Percentiles rank a stretch among this genome's conserved stretches.
These are phyloP conservation scores for Drosophila watanabei DNA, from an alignment of 1,140 invertebrate species.

Conservation along the genomic window DNA sequence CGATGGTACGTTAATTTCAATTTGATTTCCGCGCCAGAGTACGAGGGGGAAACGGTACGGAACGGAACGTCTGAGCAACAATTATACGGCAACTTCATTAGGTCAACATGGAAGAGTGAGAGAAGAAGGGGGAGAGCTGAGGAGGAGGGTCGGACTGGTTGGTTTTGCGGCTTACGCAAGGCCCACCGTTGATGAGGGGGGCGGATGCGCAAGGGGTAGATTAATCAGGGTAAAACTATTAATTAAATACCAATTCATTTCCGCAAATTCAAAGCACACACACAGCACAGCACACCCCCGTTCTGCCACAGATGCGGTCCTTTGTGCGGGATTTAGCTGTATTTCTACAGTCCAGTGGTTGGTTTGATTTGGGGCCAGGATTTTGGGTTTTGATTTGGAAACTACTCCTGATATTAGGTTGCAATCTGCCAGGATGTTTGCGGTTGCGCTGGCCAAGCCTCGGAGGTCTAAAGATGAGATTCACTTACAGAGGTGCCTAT, in stretches of 20 bases:
- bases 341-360: conserved; percentile 58
- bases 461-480: not conserved
- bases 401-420: conserved; percentile 28
- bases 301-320: conserved; percentile 33
- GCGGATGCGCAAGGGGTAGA: conserved; percentile 74
- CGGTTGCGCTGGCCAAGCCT: not conserved
- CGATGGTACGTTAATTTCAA: conserved; percentile 84
- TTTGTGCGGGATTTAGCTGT: conserved; percentile 51
- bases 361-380: conserved; percentile 56
- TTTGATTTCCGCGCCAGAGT: conserved; percentile 78
- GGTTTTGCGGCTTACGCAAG: conserved; percentile 46
- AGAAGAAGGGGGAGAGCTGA: conserved; percentile 2
- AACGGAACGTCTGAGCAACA: conserved; percentile 68
- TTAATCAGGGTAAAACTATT: conserved; percentile 86
- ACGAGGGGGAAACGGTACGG: conserved; percentile 23
- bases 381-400: conserved; percentile 18
- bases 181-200: conserved; percentile 38
- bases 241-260: conserved; percentile 86
- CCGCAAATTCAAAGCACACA: conserved; percentile 82
- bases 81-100: conserved; percentile 85
- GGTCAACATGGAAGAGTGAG: conserved; percentile 68
- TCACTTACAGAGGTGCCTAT: no score
- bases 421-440: conserved; percentile 8
- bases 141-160: conserved; percentile 25
- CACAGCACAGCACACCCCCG: conserved; percentile 24